Evolutionary conservation across 2,797 vertebrate genomes (phyloP).

Genomic region (Cyclopterus lumpus): DNA sequence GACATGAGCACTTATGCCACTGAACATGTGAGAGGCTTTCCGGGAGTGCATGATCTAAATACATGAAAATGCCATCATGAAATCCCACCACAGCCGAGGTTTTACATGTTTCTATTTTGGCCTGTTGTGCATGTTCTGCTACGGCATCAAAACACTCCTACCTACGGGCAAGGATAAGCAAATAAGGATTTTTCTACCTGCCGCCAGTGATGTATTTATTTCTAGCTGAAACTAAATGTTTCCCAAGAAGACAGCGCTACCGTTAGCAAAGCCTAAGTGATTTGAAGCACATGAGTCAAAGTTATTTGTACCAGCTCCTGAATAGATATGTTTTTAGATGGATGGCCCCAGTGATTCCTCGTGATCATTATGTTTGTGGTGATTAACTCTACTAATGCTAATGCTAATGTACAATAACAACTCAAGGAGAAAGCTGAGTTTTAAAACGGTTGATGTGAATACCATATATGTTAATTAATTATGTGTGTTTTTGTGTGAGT

Average conservation of each 20-base stretch:
- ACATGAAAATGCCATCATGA: constrained; percentile 79
- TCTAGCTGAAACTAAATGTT: constrained; percentile 53
- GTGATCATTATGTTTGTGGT: constrained; percentile 29
- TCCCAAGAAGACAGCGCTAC: constrained; percentile 26
- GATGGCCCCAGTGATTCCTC: constrained; percentile 10
- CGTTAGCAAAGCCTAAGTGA: constrained; percentile 27
- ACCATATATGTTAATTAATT: constrained; percentile 16
- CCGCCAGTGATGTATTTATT: constrained; percentile 72
- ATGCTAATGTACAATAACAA: constrained; percentile 35
- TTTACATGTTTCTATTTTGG: constrained; percentile 72
- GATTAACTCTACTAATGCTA: constrained; percentile 31
- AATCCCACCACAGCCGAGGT: constrained; percentile 70
- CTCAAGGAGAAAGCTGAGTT: neutral
- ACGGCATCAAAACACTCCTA: constrained; percentile 59
- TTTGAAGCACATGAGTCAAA: constrained; percentile 35
- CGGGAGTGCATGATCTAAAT: constrained; percentile 76
- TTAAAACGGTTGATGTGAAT: constrained; percentile 13
- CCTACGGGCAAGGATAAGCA: constrained; percentile 73
- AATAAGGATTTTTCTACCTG: constrained; percentile 67
- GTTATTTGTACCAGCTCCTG: constrained; percentile 32
- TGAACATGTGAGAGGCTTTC: constrained; percentile 75
- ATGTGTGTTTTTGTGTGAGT: constrained; percentile 41
- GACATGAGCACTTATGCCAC: constrained; percentile 76
- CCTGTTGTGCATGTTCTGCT: constrained; percentile 66
- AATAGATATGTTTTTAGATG: constrained; percentile 18